These are phyloP conservation scores for Dryobotodes eremita DNA, from an alignment of 2,888 invertebrate genomes.

Conservation along the genomic window DNA sequence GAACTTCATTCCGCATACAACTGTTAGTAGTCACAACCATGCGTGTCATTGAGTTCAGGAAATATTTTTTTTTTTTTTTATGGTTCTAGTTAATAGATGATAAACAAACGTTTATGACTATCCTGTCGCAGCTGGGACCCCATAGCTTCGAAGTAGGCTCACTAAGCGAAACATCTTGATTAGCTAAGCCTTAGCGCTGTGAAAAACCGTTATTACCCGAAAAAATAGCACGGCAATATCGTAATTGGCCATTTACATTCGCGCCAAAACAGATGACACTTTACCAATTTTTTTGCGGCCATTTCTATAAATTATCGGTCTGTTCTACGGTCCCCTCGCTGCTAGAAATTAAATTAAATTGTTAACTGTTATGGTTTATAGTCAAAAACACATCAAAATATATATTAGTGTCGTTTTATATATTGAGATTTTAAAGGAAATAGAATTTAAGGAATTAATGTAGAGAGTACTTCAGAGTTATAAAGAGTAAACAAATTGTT, in stretches of 20 bases:
- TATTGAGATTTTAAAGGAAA: constrained; percentile 64
- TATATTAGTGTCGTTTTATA: constrained; percentile 71
- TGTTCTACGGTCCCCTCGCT: constrained; percentile 89
- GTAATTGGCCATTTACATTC: constrained; percentile 79
- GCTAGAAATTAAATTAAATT: constrained; percentile 90
- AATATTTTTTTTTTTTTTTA: constrained; percentile 56
- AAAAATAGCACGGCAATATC: constrained; percentile 73
- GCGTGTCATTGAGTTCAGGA: constrained; percentile 78
- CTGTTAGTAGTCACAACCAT: constrained; percentile 83
- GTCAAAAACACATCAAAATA: constrained; percentile 72
- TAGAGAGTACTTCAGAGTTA: constrained; percentile 71
- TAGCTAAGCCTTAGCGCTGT: constrained; percentile 84
- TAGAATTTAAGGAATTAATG: constrained; percentile 64
- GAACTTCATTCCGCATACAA: constrained; percentile 70
- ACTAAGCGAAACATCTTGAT: constrained; percentile 80
- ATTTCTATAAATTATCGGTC: constrained; percentile 83
- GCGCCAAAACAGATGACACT: constrained; percentile 78
- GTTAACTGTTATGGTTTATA: constrained; percentile 80
- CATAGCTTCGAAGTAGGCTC: constrained; percentile 74
- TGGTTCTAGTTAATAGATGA: constrained; percentile 66
- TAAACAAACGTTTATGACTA: constrained; percentile 76
- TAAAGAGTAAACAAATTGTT: constrained; percentile 77
- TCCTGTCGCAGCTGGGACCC: constrained; percentile 81
- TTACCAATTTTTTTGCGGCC: constrained; percentile 86
- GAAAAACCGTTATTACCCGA: constrained; percentile 79